Percentiles rank a stretch among this genome's conserved stretches.
These are phyloP conservation scores for Tipula vernalis DNA, from an alignment of 2,888 invertebrate genomes.

Conservation along the genomic window DNA sequence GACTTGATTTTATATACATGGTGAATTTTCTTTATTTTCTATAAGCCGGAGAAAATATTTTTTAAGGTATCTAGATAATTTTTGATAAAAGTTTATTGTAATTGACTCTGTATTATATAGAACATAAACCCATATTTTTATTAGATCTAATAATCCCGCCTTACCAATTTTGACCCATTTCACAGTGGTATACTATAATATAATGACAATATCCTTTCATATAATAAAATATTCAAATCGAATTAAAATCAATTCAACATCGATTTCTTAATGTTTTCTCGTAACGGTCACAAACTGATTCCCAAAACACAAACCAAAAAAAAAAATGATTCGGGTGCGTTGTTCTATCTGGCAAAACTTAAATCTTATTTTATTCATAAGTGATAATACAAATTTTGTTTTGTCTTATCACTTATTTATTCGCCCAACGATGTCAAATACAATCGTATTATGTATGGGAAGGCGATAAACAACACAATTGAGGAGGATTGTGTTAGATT, in stretches of 20 bases:
- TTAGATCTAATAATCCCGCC: neutral
- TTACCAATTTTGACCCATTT: neutral
- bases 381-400: neutral
- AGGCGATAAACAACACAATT: too few relatives aligned
- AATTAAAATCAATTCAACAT: neutral
- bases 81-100: neutral
- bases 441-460: too few relatives aligned
- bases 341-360: neutral
- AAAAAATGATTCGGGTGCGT: neutral
- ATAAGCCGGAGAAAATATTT: neutral
- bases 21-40: neutral
- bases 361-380: neutral
- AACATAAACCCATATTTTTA: neutral
- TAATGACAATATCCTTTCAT: neutral
- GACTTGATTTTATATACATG: neutral
- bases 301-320: neutral
- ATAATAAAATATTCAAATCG: neutral
- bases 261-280: neutral
- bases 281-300: neutral
- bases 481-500: too few relatives aligned
- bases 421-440: neutral
- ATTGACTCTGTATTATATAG: too few relatives aligned
- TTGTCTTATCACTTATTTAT: neutral
- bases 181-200: neutral
- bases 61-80: neutral